Evolutionary conservation across 2,113 vertebrate species (phyloP), one percentile per base, ranked within the genome.

Genomic region (Nycticryphes semicollaris): DNA sequence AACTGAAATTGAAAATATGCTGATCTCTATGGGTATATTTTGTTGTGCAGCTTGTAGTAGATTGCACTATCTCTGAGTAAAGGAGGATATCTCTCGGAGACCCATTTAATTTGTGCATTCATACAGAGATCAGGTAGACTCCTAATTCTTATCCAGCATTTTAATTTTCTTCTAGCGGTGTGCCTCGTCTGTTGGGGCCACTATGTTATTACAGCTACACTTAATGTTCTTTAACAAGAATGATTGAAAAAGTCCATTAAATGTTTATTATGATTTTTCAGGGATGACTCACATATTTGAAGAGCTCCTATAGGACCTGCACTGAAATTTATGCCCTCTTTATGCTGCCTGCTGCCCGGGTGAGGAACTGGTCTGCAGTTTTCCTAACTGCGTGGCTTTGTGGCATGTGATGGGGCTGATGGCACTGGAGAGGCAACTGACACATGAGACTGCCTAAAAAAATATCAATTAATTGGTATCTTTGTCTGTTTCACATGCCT

Each of bases 361-460:
- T 30, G 45, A 83, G 75, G 45, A 95, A 41, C n/a, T 77, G 47
- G 6, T 74, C 33, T 54, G 35, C 66, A 51, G 39, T 37, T 91
- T 33, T 48, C 0, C 0, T 68, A 30, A 48, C 20, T 33, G 35
- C 4, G 0, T 0, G 1, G 63, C 59, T 64, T 69, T 0, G 0
- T 59, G 88, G 59, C 72, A 70, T 74, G 88, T 85, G 88, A 83
- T 0, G 3, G 67, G 45, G 41, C 67, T 83, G 83, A 13, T 76
- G 78, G 63, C 45, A n/a, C 14, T 53, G 67, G 74, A 67, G 83
- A 84, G 56, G 60, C 73, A 77, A 31, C 20, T 7, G 63, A 77
- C 28, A 74, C 37, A 57, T 45, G 80, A 81, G 33, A 50, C 56
- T 75, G 64, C 27, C 60, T 48, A 67, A 84, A 87, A 94, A 84